phyloP scores from a whole-genome alignment of 2,888 invertebrate species.

The Tortricodes alternella region DNA sequence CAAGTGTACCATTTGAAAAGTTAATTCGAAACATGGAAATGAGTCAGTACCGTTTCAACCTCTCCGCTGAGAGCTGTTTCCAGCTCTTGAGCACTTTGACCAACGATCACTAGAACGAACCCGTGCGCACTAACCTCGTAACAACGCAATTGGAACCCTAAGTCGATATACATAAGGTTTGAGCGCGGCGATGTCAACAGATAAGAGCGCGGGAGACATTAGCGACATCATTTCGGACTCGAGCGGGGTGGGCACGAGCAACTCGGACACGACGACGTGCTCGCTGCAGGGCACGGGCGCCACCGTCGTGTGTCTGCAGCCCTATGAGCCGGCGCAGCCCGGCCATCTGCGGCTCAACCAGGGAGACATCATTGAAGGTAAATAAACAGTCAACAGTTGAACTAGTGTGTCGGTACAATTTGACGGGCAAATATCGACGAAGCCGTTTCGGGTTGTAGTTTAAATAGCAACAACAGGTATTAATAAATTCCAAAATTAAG shows the following conservation, averaged over 20 bases:
- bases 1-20: slow-evolving; percentile 8
- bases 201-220: slow-evolving; percentile 94
- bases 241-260: slow-evolving; percentile 94
- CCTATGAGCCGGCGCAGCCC: slow-evolving; percentile 87
- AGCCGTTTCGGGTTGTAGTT: too few species aligned
- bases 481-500: too few species aligned
- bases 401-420: too few species aligned
- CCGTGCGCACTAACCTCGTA: neutral
- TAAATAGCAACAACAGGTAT: too few species aligned
- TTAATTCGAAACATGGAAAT: neutral
- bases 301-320: slow-evolving; percentile 93
- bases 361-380: slow-evolving; percentile 96
- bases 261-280: slow-evolving; percentile 91
- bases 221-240: slow-evolving; percentile 97
- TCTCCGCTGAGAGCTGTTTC: neutral
- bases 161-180: slow-evolving; percentile 4
- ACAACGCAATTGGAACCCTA: neutral
- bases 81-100: neutral
- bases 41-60: slow-evolving; percentile 2
- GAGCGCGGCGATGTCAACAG: slow-evolving; percentile 78
- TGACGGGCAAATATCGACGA: too few species aligned
- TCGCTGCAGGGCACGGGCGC: slow-evolving; percentile 89
- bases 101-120: neutral
- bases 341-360: slow-evolving; percentile 92
- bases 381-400: neutral